Percentiles rank a stretch among this genome's conserved stretches.
Conservation (phyloP, 2,113 vertebrate genomes). For the Triplophysa tibetana region DNA sequence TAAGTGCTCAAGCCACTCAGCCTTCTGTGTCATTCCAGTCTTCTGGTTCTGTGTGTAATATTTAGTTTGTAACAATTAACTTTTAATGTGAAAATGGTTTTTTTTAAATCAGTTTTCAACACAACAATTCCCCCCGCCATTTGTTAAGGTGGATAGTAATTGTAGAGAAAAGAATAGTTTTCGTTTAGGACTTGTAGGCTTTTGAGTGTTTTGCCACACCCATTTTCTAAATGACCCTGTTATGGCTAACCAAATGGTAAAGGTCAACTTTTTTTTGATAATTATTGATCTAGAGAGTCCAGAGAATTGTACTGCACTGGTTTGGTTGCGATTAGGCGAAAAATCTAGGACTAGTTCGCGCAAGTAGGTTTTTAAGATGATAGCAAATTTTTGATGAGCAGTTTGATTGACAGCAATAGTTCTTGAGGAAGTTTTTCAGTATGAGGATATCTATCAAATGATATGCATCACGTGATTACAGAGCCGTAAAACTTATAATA, state of each 20-base stretch:
- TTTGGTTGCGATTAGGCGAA: no score
- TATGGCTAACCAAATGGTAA: no score
- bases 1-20: background rate
- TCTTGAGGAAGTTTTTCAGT: background rate
- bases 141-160: constrained; percentile 17
- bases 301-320: no score
- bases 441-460: constrained; percentile 9
- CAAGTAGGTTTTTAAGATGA: no score
- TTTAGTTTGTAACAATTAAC: constrained; percentile 12
- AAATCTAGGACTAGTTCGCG: no score
- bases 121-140: background rate
- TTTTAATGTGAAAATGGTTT: background rate
- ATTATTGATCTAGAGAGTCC: no score
- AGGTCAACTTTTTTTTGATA: no score
- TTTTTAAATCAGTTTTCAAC: constrained; percentile 6
- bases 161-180: constrained; percentile 8
- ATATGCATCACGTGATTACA: no score
- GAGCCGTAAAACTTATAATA: no score
- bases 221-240: no score
- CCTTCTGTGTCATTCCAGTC: background rate
- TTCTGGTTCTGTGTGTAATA: background rate
- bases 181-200: background rate
- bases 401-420: background rate
- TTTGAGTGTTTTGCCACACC: background rate
- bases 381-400: no score